Evolutionary conservation across 2,113 vertebrate species (phyloP).

Genomic region (Cebus imitator): DNA sequence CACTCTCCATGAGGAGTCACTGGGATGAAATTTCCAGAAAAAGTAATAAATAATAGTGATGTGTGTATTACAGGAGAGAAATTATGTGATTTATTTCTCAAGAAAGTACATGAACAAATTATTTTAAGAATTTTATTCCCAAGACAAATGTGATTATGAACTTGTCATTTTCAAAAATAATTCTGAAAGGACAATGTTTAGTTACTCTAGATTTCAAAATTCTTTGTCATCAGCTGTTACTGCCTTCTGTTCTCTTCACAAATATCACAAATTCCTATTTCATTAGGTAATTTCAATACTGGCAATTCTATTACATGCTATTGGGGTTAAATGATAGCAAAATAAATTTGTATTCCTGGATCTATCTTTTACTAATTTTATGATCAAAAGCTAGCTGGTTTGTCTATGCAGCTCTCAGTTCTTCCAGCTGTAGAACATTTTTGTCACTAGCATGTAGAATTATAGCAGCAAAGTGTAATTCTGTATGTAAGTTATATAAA

Average conservation of each 20-base stretch:
- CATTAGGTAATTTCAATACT: neutral
- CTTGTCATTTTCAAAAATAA: neutral
- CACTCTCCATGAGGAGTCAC: neutral
- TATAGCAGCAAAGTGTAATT: neutral
- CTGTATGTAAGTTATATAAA: neutral
- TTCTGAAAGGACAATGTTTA: neutral
- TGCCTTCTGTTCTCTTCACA: neutral
- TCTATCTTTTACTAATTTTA: neutral
- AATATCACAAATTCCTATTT: neutral
- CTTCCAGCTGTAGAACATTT: neutral
- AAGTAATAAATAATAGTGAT: neutral
- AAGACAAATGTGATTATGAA: neutral
- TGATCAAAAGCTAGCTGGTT: neutral
- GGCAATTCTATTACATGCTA: neutral
- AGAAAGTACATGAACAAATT: neutral
- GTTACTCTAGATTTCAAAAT: neutral
- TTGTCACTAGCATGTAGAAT: neutral
- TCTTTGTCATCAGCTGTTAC: neutral
- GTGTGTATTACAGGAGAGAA: neutral
- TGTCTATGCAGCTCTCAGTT: neutral
- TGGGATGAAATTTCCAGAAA: neutral
- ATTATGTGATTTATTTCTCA: neutral
- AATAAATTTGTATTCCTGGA: neutral
- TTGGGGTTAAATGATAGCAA: neutral
- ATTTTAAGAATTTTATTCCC: neutral